Evolutionary conservation across 2,797 vertebrate genomes (phyloP), one percentile per base, ranked within the genome.

Genomic region (Pteropus rufus): DNA sequence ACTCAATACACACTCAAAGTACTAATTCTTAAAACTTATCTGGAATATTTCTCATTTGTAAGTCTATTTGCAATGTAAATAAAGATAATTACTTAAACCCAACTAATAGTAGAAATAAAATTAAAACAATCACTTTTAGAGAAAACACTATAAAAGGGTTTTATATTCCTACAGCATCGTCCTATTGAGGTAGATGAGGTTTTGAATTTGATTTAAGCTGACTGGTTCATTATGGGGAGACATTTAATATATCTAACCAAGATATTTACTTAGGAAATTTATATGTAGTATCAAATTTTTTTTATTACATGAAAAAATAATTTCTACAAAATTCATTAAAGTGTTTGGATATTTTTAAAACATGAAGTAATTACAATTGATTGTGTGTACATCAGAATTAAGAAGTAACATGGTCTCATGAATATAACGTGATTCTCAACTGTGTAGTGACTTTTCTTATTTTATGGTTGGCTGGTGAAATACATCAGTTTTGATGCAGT

Each of bases 201-300:
- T 97, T 96, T 80, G 21, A 96, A 93, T 56, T 87, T 73, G 11
- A 90, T 96, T 97, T 97, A 18, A 94, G 26, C 29, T 94, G 29
- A 93, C 24, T 88, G 64, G 72, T 10, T 46, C 16, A 44, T 92
- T 89, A 60, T 91, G 15, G 67, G 46, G 44, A 93, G 56, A 79
- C 16, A 93, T 62, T 93, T 94, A 89, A 62, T 87, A 70, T 85
- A 87, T 84, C 36, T 93, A 86, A 83, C 24, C 11, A 90, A 91
- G 62, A 64, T 76, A 88, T 87, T 76, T 91, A 67, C 52, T 73
- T 75, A 34, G 39, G 29, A 81, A 76, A 95, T 95, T 88, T 89
- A 64, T 95, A 29, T 89, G 60, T 36, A 87, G 14, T 9, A 76
- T 82, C 26, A 46, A 80, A 24, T 89, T 96, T 44, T 83, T 91